Percentiles rank a stretch among this genome's conserved stretches.
Conservation (phyloP, 2,888 invertebrate species). For the Koerneria pararmatus region DNA sequence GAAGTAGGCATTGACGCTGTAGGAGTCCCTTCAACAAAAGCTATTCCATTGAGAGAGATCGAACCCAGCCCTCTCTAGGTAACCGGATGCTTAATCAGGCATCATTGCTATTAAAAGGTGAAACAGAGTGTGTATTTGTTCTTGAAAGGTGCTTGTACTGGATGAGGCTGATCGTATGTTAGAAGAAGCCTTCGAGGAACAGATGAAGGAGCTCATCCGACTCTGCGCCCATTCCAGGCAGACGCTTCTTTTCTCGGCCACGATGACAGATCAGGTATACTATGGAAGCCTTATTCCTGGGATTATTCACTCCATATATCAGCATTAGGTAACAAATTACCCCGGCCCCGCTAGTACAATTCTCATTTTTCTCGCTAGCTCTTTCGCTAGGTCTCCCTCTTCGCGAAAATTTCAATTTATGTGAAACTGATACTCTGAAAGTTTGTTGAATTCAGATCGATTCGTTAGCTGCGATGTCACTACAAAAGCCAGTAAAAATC, state of each 20-base stretch:
- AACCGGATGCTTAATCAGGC: too few species aligned
- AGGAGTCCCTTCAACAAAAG: too few species aligned
- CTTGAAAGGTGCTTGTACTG: slow-evolving; percentile 68
- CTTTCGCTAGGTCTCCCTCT: neutral
- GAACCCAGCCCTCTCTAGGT: too few species aligned
- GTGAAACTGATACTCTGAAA: neutral
- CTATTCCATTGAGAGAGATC: too few species aligned
- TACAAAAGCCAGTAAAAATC: slow-evolving; percentile 85
- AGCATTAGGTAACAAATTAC: too few species aligned
- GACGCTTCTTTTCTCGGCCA: slow-evolving; percentile 95
- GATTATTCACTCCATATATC: too few species aligned
- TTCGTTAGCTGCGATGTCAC: slow-evolving; percentile 85
- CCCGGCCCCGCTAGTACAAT: too few species aligned
- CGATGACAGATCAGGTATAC: slow-evolving; percentile 87
- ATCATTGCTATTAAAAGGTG: too few species aligned
- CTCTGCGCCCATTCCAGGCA: slow-evolving; percentile 86
- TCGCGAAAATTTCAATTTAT: neutral
- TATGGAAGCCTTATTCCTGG: too few species aligned
- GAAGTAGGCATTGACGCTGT: too few species aligned
- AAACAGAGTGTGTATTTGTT: too few species aligned
- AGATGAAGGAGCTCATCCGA: slow-evolving; percentile 94
- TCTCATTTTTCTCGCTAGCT: too few species aligned
- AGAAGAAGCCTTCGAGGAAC: slow-evolving; percentile 96
- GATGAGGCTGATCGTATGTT: slow-evolving; percentile 84
- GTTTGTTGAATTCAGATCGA: slow-evolving; percentile 65